Evolutionary conservation across 35 echinoderm and acorn worm genomes (phyloP).

Genomic region (Anneissia japonica): DNA sequence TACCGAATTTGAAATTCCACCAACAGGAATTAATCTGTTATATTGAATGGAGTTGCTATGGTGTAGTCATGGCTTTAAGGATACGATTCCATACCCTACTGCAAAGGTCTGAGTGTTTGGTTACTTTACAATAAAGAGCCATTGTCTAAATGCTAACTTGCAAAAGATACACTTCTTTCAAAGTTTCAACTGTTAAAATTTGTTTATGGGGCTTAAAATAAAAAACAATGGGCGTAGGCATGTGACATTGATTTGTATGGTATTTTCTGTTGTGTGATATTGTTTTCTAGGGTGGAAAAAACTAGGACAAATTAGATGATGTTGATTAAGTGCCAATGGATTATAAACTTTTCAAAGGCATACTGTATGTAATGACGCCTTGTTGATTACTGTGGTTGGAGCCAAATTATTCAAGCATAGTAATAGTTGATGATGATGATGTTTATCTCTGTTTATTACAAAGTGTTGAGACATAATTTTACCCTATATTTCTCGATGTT

Average conservation of each 20-base stretch:
- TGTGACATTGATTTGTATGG: background rate
- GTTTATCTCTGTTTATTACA: too few species aligned
- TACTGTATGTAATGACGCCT: too few species aligned
- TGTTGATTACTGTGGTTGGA: too few species aligned
- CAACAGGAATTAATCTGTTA: background rate
- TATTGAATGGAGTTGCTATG: background rate
- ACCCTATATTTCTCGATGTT: too few species aligned
- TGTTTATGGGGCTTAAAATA: background rate
- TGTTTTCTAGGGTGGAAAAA: background rate
- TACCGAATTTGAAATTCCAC: background rate
- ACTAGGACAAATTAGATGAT: background rate
- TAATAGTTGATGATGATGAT: too few species aligned
- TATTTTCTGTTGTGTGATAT: background rate
- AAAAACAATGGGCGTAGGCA: background rate
- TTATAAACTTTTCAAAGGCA: too few species aligned
- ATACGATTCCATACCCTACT: background rate
- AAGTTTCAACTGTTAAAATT: background rate
- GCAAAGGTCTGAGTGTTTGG: background rate
- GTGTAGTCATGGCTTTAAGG: background rate
- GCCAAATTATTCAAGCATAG: too few species aligned
- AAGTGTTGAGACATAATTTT: too few species aligned
- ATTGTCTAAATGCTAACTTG: background rate
- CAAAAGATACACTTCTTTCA: background rate
- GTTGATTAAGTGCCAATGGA: too few species aligned
- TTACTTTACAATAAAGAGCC: background rate